A percentile compares a stretch with the other conserved stretches of the same genome.
phyloP scores from a whole-genome alignment of 2,888 invertebrate genomes.

The Cistogaster globosa region DNA sequence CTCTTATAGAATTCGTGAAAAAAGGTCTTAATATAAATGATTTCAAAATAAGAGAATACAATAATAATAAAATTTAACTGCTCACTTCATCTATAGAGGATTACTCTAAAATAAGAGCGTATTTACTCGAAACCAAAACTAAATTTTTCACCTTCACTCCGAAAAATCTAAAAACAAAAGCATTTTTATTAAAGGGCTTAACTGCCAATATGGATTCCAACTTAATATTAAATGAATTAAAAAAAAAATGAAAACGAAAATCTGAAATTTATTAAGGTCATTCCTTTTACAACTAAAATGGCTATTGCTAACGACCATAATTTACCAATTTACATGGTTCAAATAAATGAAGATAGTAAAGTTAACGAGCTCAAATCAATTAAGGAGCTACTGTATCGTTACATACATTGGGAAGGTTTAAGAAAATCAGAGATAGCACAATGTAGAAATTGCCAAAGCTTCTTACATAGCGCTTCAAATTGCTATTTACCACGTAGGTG shows the following conservation, averaged over 20 bases:
- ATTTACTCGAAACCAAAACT: neutral
- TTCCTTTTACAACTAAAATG: no score
- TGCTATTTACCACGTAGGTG: slow-evolving; percentile 5
- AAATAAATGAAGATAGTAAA: no score
- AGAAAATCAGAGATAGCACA: slow-evolving; percentile 7
- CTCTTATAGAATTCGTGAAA: no score
- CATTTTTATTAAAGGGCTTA: no score
- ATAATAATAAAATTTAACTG: no score
- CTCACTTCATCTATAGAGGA: no score
- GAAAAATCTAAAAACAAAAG: neutral
- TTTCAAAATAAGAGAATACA: no score
- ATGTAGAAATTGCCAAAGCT: slow-evolving; percentile 13
- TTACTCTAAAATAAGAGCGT: no score
- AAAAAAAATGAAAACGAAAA: neutral
- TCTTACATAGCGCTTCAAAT: slow-evolving; percentile 4
- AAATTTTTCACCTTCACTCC: neutral
- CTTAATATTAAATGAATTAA: neutral
- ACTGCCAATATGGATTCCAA: neutral
- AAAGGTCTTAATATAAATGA: no score
- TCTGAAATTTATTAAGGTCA: neutral
- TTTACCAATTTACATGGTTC: no score
- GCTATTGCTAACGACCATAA: no score
- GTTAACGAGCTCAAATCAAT: no score
- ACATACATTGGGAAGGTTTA: slow-evolving; percentile 3
- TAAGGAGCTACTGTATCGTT: neutral